A percentile compares a stretch with the other conserved stretches of the same genome.
These are phyloP conservation scores for Argyra leucocephala DNA, from an alignment of 2,888 invertebrate genomes.

Conservation along the genomic window DNA sequence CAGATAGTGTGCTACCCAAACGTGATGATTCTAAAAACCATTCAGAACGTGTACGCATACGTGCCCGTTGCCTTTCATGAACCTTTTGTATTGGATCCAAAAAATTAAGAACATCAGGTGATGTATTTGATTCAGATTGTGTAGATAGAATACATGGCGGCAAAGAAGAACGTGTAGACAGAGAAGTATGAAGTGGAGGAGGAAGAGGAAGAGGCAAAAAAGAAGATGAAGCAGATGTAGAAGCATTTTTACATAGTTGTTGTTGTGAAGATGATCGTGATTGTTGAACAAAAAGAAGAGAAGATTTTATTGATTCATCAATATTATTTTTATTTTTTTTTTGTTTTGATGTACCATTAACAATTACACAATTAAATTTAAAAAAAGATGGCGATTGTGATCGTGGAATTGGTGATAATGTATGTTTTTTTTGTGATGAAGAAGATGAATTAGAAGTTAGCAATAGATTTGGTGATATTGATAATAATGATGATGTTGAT, in stretches of 20 bases:
- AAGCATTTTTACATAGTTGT: background rate
- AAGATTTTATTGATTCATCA: conserved; percentile 2
- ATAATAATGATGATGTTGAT: background rate
- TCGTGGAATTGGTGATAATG: background rate
- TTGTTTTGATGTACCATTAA: background rate
- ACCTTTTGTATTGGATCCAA: conserved; percentile 50
- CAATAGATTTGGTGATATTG: background rate
- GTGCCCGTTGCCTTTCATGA: conserved; percentile 89
- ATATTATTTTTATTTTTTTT: background rate
- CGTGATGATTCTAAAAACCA: conserved; percentile 66
- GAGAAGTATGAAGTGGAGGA: background rate
- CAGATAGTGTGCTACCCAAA: conserved; percentile 19
- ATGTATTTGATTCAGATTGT: background rate
- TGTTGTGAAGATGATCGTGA: background rate
- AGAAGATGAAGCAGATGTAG: background rate
- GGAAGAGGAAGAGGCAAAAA: background rate
- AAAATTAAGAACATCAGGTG: conserved; percentile 3
- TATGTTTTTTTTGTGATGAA: background rate
- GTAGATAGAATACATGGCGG: background rate
- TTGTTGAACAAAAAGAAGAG: background rate
- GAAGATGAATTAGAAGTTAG: background rate
- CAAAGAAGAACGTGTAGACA: background rate
- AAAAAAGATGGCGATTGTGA: background rate
- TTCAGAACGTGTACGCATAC: conserved; percentile 93
- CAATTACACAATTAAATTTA: background rate